These are phyloP conservation scores for Percopsis omiscomaycus DNA, from an alignment of 2,797 vertebrate genomes.

Conservation along the genomic window DNA sequence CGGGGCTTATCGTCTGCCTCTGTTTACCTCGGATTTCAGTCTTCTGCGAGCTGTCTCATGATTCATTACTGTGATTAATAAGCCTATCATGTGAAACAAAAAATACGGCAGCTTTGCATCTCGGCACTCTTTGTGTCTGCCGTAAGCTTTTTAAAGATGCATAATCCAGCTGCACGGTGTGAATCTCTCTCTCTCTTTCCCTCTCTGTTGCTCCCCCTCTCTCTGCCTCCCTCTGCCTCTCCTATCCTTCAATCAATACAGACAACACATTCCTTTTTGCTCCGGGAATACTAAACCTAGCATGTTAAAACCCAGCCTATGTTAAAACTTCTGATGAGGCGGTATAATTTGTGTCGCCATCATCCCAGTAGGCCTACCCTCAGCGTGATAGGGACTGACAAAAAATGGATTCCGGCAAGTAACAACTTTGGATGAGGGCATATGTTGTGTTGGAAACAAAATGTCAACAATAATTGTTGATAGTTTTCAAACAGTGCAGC, in stretches of 20 bases:
- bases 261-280: conserved; percentile 57
- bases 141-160: conserved; percentile 56
- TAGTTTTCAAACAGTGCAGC: conserved; percentile 40
- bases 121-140: conserved; percentile 61
- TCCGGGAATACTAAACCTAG: conserved; percentile 42
- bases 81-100: conserved; percentile 70
- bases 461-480: conserved; percentile 39
- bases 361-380: conserved; percentile 27
- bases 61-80: conserved; percentile 79
- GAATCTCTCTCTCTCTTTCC: conserved; percentile 1
- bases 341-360: conserved; percentile 34
- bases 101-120: conserved; percentile 53
- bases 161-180: conserved; percentile 47
- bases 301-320: conserved; percentile 6
- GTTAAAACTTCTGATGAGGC: conserved; percentile 39
- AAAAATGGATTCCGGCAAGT: conserved; percentile 19
- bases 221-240: conserved; percentile 15
- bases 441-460: conserved; percentile 22
- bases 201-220: conserved; percentile 4
- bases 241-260: conserved; percentile 14
- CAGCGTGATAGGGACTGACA: conserved; percentile 14
- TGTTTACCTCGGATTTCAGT: conserved; percentile 64
- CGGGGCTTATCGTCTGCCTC: conserved; percentile 52
- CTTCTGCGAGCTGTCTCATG: conserved; percentile 58
- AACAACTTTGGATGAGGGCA: conserved; percentile 18